A percentile compares a stretch with the other conserved stretches of the same genome.
phyloP scores from a whole-genome alignment of 1,140 invertebrate genomes.

The Drosophila willistoni region DNA sequence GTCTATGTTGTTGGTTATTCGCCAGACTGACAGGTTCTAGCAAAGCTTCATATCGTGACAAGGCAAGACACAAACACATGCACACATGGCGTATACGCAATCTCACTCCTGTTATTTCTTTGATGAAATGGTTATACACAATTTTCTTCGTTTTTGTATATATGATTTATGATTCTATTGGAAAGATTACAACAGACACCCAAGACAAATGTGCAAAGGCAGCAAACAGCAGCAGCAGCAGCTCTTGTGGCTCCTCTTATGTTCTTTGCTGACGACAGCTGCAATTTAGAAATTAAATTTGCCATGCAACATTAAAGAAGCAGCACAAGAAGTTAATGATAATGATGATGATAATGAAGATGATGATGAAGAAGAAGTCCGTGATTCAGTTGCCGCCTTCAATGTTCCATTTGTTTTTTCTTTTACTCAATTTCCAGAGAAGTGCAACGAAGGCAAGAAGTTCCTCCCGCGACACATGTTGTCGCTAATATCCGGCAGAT shows the following conservation, averaged over 20 bases:
- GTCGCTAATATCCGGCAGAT: slow-evolving; percentile 73
- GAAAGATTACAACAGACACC: slow-evolving; percentile 60
- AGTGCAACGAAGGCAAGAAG: slow-evolving; percentile 33
- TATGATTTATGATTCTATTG: slow-evolving; percentile 72
- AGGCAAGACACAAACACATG: slow-evolving; percentile 17
- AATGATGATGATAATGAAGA: not conserved
- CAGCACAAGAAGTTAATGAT: slow-evolving; percentile 14
- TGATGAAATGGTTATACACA: slow-evolving; percentile 45
- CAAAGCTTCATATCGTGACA: slow-evolving; percentile 46
- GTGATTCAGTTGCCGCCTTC: slow-evolving; percentile 62
- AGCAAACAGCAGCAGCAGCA: not conserved
- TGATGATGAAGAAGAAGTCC: slow-evolving; percentile 18
- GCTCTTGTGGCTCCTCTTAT: not conserved
- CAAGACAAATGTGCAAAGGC: slow-evolving; percentile 38
- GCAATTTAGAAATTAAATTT: slow-evolving; percentile 82
- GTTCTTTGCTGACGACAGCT: slow-evolving; percentile 64
- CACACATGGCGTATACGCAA: slow-evolving; percentile 50
- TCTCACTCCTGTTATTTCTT: slow-evolving; percentile 14
- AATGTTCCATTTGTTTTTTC: not conserved
- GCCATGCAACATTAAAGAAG: slow-evolving; percentile 77
- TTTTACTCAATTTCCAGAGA: slow-evolving; percentile 11
- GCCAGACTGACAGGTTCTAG: slow-evolving; percentile 30
- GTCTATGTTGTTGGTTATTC: not conserved
- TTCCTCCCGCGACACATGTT: slow-evolving; percentile 46
- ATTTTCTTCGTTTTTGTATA: slow-evolving; percentile 28